These are phyloP conservation scores for Caprella mutica DNA, from an alignment of 2,888 invertebrate species.

Conservation along the genomic window DNA sequence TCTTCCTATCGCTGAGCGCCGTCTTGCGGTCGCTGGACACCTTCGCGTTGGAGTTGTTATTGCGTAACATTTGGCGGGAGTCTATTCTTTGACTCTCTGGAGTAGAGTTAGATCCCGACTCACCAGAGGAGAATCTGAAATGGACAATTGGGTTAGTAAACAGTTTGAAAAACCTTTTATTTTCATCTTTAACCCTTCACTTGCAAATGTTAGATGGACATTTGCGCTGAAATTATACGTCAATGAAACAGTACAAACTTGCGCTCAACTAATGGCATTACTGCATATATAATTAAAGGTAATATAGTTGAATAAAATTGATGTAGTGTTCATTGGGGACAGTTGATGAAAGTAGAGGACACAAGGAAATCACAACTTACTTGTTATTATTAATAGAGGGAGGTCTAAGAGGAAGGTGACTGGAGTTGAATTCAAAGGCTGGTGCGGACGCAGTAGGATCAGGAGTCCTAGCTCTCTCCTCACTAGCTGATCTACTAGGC, in stretches of 20 bases:
- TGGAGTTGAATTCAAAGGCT: slow-evolving; percentile 8
- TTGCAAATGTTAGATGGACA: too few species aligned
- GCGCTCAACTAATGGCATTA: too few species aligned
- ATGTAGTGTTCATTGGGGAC: too few species aligned
- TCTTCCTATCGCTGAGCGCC: not conserved
- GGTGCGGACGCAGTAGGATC: slow-evolving; percentile 1
- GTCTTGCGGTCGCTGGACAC: not conserved
- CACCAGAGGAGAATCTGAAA: slow-evolving; percentile 8
- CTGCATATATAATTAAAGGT: too few species aligned
- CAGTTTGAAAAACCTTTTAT: too few species aligned
- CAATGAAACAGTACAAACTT: too few species aligned
- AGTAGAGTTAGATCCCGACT: slow-evolving; percentile 5
- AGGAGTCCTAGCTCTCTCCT: slow-evolving; percentile 1
- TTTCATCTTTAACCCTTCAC: too few species aligned
- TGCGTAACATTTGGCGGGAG: slow-evolving; percentile 3
- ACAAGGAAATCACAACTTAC: not conserved
- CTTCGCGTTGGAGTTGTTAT: not conserved
- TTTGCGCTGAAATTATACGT: too few species aligned
- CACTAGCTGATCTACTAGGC: not conserved
- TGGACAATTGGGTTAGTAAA: not conserved
- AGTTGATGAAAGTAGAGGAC: too few species aligned
- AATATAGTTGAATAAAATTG: too few species aligned
- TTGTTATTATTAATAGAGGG: not conserved
- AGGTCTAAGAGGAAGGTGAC: slow-evolving; percentile 4
- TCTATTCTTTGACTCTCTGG: slow-evolving; percentile 7